Evolutionary conservation across 2,888 invertebrate genomes (phyloP), one percentile per base, ranked within the genome.

Genomic region (Zaprionus obscuricornis): DNA sequence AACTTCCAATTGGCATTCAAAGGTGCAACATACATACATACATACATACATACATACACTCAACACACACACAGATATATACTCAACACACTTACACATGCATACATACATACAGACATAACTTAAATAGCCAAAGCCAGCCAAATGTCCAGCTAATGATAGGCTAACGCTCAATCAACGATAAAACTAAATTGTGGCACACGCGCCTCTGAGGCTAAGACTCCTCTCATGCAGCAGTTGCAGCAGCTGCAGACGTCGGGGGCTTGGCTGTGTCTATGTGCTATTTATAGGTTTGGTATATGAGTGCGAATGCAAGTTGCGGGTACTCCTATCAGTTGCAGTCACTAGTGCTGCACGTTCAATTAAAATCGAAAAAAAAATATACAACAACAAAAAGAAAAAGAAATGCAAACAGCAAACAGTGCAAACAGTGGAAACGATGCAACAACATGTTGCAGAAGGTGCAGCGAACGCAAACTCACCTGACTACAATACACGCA

Each of bases 111-210:
- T 26, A 50, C 46, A 55, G 42, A 29, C 46, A 22, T 50, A 52
- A 17, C 26, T 57, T 52, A 62, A 60, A 64, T 56, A 40, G 56
- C 26, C 26, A 57, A 51, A 37, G 49, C 57, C 58, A 64, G 59
- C 59, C 73, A 63, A 72, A 77, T 70, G 73, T 66, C 81, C 66
- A 74, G 75, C 77, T 79, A 81, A 79, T 79, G 78, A 78, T 81
- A 81, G 78, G 78, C 78, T 81, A 79, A 81, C 78, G 81, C 78
- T 79, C 81, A 75, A 79, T 79, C 78, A 81, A 78, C 78, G 78
- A 79, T 79, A 81, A 81, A 74, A 75, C 78, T 78, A 79, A 79
- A 79, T 79, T 79, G 78, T 79, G 81, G 78, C 78, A 79, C 78
- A 79, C 78, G 78, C 81, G 69, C 66, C 68, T 57, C 42, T 49